Percentiles rank a stretch among this genome's conserved stretches.
These are phyloP conservation scores for Reticulitermes lucifugus DNA, from an alignment of 2,888 invertebrate species.

Conservation along the genomic window DNA sequence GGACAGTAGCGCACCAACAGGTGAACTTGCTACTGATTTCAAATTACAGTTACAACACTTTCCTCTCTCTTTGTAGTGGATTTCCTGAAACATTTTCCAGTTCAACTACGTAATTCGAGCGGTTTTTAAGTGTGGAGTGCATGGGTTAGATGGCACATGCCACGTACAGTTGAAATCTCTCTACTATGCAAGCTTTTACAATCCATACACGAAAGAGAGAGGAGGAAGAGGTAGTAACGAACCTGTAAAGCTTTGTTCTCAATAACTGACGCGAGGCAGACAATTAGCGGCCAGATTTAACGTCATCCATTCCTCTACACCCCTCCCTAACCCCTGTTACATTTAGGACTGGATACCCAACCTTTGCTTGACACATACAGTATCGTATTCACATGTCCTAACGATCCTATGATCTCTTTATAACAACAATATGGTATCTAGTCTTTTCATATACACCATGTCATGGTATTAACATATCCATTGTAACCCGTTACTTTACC, in stretches of 20 bases:
- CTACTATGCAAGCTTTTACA: neutral
- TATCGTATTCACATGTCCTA: neutral
- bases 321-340: neutral
- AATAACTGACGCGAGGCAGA: slow-evolving; percentile 1
- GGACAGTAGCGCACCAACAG: neutral
- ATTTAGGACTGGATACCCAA: neutral
- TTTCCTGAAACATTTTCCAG: neutral
- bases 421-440: neutral
- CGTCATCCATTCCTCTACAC: neutral
- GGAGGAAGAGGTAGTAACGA: neutral
- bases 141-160: neutral
- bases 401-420: neutral
- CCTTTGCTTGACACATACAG: neutral
- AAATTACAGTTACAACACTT: too few relatives aligned
- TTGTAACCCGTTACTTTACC: neutral
- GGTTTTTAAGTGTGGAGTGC: neutral
- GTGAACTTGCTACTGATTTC: slow-evolving; percentile 19
- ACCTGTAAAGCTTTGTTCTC: neutral
- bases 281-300: slow-evolving; percentile 10
- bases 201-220: neutral
- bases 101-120: neutral
- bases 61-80: neutral
- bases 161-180: neutral
- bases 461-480: neutral
- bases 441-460: neutral